Percentiles rank a stretch among this genome's conserved stretches.
Evolutionary conservation across 2,888 invertebrate genomes (phyloP).

Genomic region (Spilarctia lutea): DNA sequence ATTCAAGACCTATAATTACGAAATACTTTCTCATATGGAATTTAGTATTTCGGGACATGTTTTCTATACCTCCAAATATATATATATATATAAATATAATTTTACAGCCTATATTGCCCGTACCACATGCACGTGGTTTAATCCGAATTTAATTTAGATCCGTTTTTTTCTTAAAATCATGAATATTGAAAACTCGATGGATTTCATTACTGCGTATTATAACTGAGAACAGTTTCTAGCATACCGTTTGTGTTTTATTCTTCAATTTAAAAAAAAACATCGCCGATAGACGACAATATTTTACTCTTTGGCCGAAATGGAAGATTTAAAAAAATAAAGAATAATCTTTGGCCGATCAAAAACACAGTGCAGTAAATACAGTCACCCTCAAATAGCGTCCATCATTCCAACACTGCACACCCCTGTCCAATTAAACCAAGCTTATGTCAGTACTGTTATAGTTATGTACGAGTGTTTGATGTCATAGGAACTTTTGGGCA

Average conservation of each 20-base stretch:
- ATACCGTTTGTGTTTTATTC: not conserved
- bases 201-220: not conserved
- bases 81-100: no score
- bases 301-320: conserved; percentile 16
- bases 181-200: not conserved
- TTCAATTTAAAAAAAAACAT: not conserved
- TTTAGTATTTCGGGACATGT: not conserved
- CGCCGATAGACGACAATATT: not conserved
- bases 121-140: not conserved
- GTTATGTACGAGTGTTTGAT: not conserved
- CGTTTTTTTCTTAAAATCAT: not conserved
- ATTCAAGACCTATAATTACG: not conserved
- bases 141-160: no score
- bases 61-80: no score
- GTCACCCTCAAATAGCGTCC: conserved; percentile 22
- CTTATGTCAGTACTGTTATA: not conserved
- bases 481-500: not conserved
- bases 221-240: not conserved
- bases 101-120: no score
- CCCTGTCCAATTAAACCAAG: conserved; percentile 40
- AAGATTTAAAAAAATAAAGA: no score
- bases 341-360: conserved; percentile 10
- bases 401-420: conserved; percentile 14
- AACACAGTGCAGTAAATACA: conserved; percentile 11
- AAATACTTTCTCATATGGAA: not conserved